Evolutionary conservation across 2,113 vertebrate genomes (phyloP).

Genomic region (Stegostoma tigrinum): DNA sequence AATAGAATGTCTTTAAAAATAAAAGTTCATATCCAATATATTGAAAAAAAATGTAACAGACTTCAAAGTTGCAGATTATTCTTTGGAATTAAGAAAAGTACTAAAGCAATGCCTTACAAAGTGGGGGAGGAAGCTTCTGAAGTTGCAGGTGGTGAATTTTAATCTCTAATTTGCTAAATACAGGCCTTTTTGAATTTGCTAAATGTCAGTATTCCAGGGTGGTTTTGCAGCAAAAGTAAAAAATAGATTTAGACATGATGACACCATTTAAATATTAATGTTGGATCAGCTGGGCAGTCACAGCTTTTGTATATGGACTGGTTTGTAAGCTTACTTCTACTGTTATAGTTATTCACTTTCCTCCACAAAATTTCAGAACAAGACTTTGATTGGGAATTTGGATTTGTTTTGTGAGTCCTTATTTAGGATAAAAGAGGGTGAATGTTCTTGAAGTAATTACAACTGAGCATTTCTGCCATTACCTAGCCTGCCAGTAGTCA

Average conservation of each 20-base stretch:
- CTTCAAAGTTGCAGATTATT: neutral
- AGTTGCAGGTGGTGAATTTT: neutral
- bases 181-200: neutral
- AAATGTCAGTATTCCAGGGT: neutral
- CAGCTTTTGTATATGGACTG: neutral
- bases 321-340: neutral
- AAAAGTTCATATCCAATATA: neutral
- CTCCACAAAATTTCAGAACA: neutral
- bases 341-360: neutral
- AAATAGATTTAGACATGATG: neutral
- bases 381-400: neutral
- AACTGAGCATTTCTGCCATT: neutral
- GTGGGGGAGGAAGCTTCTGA: neutral
- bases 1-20: neutral
- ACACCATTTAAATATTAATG: neutral
- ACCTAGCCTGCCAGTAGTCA: neutral
- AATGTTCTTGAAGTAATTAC: neutral
- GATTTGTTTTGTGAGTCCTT: neutral
- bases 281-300: neutral
- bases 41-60: neutral
- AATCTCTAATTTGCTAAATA: neutral
- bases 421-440: neutral
- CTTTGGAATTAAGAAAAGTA: neutral
- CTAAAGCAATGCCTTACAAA: neutral
- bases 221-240: neutral